These are phyloP conservation scores for Pandemis heparana DNA, from an alignment of 2,888 invertebrate genomes.

Conservation along the genomic window DNA sequence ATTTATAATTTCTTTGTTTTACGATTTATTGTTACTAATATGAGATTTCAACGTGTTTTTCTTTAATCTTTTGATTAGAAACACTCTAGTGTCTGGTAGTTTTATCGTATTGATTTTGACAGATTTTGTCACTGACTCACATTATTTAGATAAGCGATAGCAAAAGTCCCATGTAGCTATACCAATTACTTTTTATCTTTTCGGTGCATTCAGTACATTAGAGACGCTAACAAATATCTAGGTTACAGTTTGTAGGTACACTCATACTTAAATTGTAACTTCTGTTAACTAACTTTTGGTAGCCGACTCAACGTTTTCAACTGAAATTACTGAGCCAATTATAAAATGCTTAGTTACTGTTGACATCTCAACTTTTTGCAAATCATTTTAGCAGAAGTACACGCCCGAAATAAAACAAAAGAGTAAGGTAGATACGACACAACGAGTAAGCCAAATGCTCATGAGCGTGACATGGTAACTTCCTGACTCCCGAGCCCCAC, in stretches of 20 bases:
- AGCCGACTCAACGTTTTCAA: no score
- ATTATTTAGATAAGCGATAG: slow-evolving; percentile 12
- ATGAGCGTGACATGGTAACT: not conserved
- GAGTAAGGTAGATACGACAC: not conserved
- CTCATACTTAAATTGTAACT: not conserved
- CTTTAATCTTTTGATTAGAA: not conserved
- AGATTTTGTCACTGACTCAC: slow-evolving; percentile 23
- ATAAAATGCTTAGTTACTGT: not conserved
- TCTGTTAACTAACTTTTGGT: not conserved
- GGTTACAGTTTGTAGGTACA: not conserved
- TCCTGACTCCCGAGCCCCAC: not conserved
- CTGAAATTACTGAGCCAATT: not conserved
- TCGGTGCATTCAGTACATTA: slow-evolving; percentile 3
- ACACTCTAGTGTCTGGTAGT: not conserved
- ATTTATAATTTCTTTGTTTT: slow-evolving; percentile 44
- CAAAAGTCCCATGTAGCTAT: slow-evolving; percentile 3
- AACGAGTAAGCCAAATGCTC: not conserved
- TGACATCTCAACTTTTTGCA: no score
- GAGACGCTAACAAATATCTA: not conserved
- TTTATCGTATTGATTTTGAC: slow-evolving; percentile 22
- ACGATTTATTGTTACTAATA: not conserved
- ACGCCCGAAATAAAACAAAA: not conserved
- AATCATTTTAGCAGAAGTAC: not conserved
- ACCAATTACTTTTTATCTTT: not conserved
- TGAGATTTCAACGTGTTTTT: slow-evolving; percentile 6